Conservation (phyloP, 2,888 invertebrate species). For the Augochlorella aurata region DNA sequence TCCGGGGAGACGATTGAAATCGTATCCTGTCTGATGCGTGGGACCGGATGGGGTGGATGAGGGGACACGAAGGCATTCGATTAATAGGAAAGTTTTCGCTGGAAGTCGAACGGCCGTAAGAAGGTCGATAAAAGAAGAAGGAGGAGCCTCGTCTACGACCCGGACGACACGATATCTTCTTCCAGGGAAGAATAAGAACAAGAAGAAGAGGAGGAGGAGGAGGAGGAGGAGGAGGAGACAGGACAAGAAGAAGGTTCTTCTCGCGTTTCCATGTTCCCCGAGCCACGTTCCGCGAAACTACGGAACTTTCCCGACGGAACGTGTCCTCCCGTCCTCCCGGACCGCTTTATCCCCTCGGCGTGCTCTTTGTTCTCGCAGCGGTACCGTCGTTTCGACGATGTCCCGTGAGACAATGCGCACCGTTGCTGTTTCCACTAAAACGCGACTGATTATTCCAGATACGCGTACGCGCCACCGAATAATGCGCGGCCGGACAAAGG, state of each 20-base stretch:
- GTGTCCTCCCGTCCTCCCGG: constrained; percentile 6
- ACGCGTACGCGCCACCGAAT: constrained; percentile 32
- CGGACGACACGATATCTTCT: constrained; percentile 34
- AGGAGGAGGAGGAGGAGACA: not conserved
- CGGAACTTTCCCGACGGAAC: constrained; percentile 51
- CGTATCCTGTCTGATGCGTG: not conserved
- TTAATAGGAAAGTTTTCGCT: constrained; percentile 70
- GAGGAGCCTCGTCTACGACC: constrained; percentile 9
- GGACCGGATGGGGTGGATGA: not conserved
- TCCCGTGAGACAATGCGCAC: constrained; percentile 41
- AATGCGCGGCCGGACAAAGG: constrained; percentile 34
- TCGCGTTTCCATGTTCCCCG: constrained; percentile 10
- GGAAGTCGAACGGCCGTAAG: constrained; percentile 28
- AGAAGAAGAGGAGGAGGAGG: constrained; percentile 21
- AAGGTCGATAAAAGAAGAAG: constrained; percentile 21
- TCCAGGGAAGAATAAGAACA: not conserved
- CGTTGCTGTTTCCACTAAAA: constrained; percentile 49
- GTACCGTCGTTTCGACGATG: constrained; percentile 31
- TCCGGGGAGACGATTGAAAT: constrained; percentile 26
- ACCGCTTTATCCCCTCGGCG: constrained; percentile 37
- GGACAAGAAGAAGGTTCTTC: not conserved
- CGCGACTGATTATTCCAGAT: constrained; percentile 57
- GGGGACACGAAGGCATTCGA: constrained; percentile 57
- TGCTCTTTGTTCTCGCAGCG: constrained; percentile 47
- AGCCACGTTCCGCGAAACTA: constrained; percentile 36